phyloP scores from a whole-genome alignment of 2,113 vertebrate genomes.

The Morone chrysops region DNA sequence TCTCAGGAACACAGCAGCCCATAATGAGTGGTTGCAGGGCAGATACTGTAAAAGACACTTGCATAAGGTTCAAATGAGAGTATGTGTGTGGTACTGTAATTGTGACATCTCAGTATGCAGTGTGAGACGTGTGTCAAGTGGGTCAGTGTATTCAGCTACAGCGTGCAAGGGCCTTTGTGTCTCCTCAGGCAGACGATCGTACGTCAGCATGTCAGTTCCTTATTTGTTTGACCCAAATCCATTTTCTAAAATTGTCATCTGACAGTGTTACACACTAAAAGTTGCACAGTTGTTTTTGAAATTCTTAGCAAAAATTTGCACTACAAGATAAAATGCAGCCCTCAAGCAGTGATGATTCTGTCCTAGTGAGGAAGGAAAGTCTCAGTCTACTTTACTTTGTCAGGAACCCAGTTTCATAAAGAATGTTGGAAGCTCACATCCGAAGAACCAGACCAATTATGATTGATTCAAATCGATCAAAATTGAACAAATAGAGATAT shows the following conservation, averaged over 20 bases:
- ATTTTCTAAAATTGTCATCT: not conserved
- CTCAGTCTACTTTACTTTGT: not conserved
- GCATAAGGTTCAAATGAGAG: conserved; percentile 21
- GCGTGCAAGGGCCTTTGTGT: not conserved
- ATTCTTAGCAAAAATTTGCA: not conserved
- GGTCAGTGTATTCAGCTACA: not conserved
- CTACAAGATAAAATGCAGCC: not conserved
- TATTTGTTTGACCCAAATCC: conserved; percentile 31
- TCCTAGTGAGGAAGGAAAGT: not conserved
- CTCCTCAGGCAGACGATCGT: not conserved
- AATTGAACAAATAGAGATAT: too few species aligned
- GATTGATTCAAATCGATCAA: not conserved
- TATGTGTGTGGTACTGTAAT: conserved; percentile 21
- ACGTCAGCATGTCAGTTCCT: not conserved
- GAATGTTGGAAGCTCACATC: not conserved
- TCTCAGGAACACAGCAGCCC: conserved; percentile 24
- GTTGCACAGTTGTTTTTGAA: not conserved
- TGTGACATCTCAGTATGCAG: not conserved
- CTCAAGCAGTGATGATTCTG: not conserved
- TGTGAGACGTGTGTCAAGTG: conserved; percentile 11
- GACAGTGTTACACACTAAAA: not conserved
- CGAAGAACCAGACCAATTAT: not conserved
- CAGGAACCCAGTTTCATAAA: not conserved
- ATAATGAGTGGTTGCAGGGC: conserved; percentile 57
- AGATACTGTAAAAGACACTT: conserved; percentile 6